phyloP scores from a whole-genome alignment of 1,140 invertebrate species.

The Pectinophora gossypiella region DNA sequence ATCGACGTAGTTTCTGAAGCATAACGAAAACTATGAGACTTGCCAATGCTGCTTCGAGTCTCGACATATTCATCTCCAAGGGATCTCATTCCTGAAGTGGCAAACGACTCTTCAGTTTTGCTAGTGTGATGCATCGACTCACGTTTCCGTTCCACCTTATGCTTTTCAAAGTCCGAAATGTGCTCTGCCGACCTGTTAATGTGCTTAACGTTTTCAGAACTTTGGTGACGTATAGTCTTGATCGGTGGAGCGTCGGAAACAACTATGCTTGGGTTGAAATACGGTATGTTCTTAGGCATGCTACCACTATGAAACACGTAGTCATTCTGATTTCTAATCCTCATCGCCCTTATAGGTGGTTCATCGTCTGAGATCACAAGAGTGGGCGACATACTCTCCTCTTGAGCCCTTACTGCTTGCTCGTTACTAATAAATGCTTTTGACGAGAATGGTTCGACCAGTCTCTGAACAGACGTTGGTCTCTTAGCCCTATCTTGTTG shows the following conservation, averaged over 20 bases:
- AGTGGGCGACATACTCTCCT: slow-evolving; percentile 39
- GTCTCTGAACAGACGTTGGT: slow-evolving; percentile 51
- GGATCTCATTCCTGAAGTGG: slow-evolving; percentile 51
- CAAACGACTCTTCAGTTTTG: slow-evolving; percentile 53
- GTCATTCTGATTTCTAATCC: slow-evolving; percentile 43
- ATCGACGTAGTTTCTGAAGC: slow-evolving; percentile 70
- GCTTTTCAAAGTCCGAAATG: slow-evolving; percentile 48
- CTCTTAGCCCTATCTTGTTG: slow-evolving; percentile 55
- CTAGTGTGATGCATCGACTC: slow-evolving; percentile 34
- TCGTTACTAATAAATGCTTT: slow-evolving; percentile 63
- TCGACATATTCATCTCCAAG: slow-evolving; percentile 61
- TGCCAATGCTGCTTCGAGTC: slow-evolving; percentile 75
- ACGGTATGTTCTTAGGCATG: slow-evolving; percentile 63
- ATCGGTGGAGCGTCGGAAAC: slow-evolving; percentile 42
- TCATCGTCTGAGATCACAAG: slow-evolving; percentile 49
- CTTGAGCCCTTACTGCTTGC: slow-evolving; percentile 33
- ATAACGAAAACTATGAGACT: slow-evolving; percentile 80
- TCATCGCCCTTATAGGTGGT: slow-evolving; percentile 37
- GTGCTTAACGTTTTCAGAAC: slow-evolving; percentile 62
- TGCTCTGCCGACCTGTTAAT: slow-evolving; percentile 41
- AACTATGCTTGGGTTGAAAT: slow-evolving; percentile 50
- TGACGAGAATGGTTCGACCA: slow-evolving; percentile 56
- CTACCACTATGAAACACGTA: slow-evolving; percentile 58
- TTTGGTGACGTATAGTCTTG: slow-evolving; percentile 42
- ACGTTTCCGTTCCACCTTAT: slow-evolving; percentile 36